Evolutionary conservation across 2,888 invertebrate genomes (phyloP), one percentile per base, ranked within the genome.

Genomic region (Branchellion lobata): DNA sequence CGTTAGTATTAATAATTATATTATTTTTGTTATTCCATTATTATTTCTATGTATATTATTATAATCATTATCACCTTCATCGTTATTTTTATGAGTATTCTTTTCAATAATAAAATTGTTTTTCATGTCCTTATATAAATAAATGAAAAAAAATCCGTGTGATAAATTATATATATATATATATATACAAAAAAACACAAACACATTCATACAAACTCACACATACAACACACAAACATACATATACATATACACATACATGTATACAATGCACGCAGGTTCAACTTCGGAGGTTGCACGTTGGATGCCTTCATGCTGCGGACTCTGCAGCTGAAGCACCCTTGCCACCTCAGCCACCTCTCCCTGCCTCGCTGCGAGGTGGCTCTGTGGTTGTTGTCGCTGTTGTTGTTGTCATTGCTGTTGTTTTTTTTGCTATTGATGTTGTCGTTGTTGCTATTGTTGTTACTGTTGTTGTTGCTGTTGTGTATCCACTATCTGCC

Each of bases 241-340:
- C n/a, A n/a, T n/a, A n/a, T n/a, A n/a, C n/a, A n/a, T n/a, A n/a
- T n/a, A n/a, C n/a, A n/a, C n/a, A n/a, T n/a, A n/a, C n/a, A n/a
- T n/a, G n/a, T n/a, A n/a, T n/a, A n/a, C n/a, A n/a, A n/a, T n/a
- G n/a, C n/a, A n/a, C n/a, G n/a, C 1, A 53, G 79, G 33, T 61
- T 96, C 73, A 95, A 95, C 88, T 90, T 94, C 81, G 94, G 94
- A 84, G 96, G 96, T 40, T 92, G 91, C 86, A 94, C 95, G 87
- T 91, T 96, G 83, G 92, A 92, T 81, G 90, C 90, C 57, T 96
- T 93, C 86, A 90, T 96, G 86, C 94, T 94, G 87, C 91, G 94
- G 81, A 89, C 96, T 73, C 89, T 96, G 57, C 96, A 96, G 88
- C 90, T 96, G 57, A 96, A 96, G 86, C 96, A 96, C 88, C 95